Conservation (phyloP, 2,113 vertebrate species). For the Apteryx mantelli region DNA sequence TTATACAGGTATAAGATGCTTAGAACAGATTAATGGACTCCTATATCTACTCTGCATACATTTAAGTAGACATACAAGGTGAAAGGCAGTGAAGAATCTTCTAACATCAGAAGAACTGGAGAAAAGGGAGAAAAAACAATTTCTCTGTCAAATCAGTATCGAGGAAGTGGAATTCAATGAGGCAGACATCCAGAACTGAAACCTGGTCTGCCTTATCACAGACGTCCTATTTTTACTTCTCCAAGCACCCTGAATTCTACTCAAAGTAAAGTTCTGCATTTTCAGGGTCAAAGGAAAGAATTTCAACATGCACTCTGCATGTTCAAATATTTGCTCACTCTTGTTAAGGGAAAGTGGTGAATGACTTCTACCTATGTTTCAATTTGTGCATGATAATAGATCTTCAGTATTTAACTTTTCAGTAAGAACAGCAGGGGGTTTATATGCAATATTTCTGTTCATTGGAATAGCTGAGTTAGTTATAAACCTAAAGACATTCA, state of each 20-base stretch:
- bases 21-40: not conserved
- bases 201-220: not conserved
- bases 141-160: constrained; percentile 6
- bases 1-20: not conserved
- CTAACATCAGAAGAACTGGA: not conserved
- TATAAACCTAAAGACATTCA: not conserved
- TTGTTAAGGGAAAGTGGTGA: not conserved
- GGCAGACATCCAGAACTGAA: not conserved
- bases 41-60: not conserved
- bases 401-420: constrained; percentile 11
- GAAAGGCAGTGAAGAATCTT: not conserved
- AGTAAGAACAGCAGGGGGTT: not conserved
- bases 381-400: not conserved
- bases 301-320: not conserved
- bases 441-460: not conserved
- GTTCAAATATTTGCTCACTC: not conserved
- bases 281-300: not conserved
- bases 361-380: not conserved
- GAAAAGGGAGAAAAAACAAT: not conserved
- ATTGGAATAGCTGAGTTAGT: not conserved
- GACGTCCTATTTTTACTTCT: not conserved
- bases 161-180: not conserved
- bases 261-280: not conserved
- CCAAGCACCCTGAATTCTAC: not conserved
- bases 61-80: not conserved